Percentiles rank a stretch among this genome's conserved stretches.
Conservation (phyloP, 35 echinoderm and acorn worm genomes). For the Ophiothrix spiculata region DNA sequence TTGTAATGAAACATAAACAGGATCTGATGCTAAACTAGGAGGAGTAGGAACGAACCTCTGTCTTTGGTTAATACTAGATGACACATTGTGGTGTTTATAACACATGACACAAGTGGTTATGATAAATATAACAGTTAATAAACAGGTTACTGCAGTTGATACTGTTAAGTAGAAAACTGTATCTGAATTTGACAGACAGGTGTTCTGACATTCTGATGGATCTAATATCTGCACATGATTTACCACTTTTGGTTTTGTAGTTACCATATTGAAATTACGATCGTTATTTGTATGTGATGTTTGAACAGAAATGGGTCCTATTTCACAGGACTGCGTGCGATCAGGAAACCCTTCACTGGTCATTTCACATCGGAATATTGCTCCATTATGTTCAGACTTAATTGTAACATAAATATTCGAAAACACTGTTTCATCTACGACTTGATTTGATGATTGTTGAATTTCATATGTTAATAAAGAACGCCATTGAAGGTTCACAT, state of each 20-base stretch:
- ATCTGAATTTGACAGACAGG: too few species aligned
- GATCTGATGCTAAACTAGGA: background rate
- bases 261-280: too few species aligned
- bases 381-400: background rate
- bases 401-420: background rate
- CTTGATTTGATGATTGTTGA: too few species aligned
- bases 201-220: too few species aligned
- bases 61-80: background rate
- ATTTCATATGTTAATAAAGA: too few species aligned
- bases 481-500: background rate
- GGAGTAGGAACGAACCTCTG: background rate
- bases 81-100: background rate
- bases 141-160: background rate
- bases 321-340: background rate
- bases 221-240: too few species aligned
- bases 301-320: background rate
- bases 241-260: too few species aligned
- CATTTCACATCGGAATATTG: background rate
- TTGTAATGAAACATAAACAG: background rate
- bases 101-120: background rate
- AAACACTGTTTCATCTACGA: background rate
- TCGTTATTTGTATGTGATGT: too few species aligned
- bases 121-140: background rate
- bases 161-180: background rate
- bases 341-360: background rate